Percentiles rank a stretch among this genome's conserved stretches.
Evolutionary conservation across 2,113 vertebrate genomes (phyloP).

Genomic region (Petrocephalus microphthalmus): DNA sequence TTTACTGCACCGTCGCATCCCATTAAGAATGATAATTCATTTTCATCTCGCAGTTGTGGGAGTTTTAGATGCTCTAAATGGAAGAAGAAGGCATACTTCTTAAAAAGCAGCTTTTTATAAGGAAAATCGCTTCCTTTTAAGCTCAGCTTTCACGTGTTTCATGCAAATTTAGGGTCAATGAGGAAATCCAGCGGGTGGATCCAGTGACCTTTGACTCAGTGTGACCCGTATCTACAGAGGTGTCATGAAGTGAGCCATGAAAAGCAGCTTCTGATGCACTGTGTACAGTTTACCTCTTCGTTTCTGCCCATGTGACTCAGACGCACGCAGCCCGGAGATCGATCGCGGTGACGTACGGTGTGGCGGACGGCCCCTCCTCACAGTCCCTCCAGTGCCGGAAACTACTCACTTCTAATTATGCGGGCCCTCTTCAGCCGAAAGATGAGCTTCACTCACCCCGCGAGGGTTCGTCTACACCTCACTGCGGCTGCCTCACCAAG

Average conservation of each 20-base stretch:
- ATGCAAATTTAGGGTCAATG: background rate
- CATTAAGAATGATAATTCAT: background rate
- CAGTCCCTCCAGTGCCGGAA: background rate
- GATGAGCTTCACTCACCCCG: background rate
- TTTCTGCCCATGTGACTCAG: background rate
- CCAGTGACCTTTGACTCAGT: background rate
- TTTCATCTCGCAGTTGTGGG: background rate
- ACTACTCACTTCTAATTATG: constrained; percentile 18
- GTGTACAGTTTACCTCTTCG: background rate
- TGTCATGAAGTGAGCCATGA: background rate
- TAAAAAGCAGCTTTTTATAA: background rate
- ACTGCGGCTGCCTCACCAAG: background rate
- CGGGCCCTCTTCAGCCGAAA: background rate
- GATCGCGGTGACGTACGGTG: background rate
- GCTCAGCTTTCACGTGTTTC: background rate
- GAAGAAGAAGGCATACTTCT: background rate
- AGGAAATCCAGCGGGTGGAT: background rate
- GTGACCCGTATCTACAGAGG: background rate
- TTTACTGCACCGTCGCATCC: background rate
- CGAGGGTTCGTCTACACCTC: background rate
- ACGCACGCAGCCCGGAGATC: background rate
- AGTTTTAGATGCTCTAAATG: background rate
- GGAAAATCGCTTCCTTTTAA: background rate
- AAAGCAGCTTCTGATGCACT: background rate
- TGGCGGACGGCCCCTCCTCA: background rate